Percentiles rank a stretch among this genome's conserved stretches.
Conservation (phyloP, 1,140 invertebrate genomes). For the Lamellibrachia luymesi region DNA sequence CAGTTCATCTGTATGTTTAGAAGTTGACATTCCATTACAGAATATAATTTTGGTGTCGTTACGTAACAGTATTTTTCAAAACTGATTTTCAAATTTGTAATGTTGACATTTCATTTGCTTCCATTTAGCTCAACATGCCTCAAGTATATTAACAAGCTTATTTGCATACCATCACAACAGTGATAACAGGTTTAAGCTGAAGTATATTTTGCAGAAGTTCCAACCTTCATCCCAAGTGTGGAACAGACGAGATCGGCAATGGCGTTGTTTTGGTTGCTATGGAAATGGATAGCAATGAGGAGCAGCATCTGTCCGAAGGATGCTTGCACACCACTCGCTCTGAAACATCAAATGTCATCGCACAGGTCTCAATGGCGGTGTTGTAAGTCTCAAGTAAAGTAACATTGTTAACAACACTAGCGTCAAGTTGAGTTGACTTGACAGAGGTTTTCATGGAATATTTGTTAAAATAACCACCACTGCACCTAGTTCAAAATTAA, state of each 20-base stretch:
- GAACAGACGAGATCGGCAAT: slow-evolving; percentile 91
- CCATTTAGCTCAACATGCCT: neutral
- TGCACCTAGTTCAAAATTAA: neutral
- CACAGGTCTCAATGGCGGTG: too few relatives aligned
- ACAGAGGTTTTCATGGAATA: too few relatives aligned
- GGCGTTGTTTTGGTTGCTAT: slow-evolving; percentile 83
- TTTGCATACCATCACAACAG: neutral
- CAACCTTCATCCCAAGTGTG: slow-evolving; percentile 92
- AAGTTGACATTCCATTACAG: neutral
- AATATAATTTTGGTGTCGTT: neutral
- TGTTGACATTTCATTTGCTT: neutral
- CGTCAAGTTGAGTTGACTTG: too few relatives aligned
- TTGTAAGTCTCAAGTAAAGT: too few relatives aligned
- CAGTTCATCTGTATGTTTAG: too few relatives aligned
- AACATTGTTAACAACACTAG: too few relatives aligned
- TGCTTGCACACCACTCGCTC: slow-evolving; percentile 55
- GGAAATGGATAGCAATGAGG: slow-evolving; percentile 94
- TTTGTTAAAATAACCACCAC: too few relatives aligned
- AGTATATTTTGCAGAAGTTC: neutral
- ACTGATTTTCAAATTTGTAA: neutral
- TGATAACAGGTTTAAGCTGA: neutral
- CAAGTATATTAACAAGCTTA: neutral
- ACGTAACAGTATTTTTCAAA: neutral
- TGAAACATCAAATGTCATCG: neutral
- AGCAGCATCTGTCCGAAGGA: slow-evolving; percentile 93